Evolutionary conservation across 1,140 invertebrate species (phyloP).

Genomic region (Drosophila nigromelanica): DNA sequence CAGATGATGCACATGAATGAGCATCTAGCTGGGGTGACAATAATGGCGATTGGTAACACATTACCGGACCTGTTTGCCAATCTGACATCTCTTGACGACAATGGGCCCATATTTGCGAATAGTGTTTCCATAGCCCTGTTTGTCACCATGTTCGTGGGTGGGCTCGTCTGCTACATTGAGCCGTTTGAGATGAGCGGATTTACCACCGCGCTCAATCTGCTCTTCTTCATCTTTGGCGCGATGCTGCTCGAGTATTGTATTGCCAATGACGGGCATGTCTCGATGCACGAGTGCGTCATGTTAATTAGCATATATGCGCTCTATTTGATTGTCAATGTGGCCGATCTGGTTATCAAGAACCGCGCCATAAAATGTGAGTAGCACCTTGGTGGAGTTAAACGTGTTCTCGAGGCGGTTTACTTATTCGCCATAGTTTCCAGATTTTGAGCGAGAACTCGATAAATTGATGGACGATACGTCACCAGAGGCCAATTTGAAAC

Average conservation of each 20-base stretch:
- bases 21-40: background rate
- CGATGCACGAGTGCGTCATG: background rate
- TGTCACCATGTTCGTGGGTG: background rate
- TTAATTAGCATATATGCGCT: background rate
- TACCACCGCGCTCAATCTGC: background rate
- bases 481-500: too few species aligned
- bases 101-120: background rate
- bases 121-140: background rate
- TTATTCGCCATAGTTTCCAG: background rate
- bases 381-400: background rate
- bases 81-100: background rate
- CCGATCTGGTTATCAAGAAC: background rate
- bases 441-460: background rate
- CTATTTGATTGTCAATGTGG: background rate
- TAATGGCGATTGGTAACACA: background rate
- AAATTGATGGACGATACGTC: background rate
- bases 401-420: too few species aligned
- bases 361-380: background rate
- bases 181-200: background rate
- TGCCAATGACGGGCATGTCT: background rate
- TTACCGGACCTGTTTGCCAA: background rate
- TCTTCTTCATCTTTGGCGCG: background rate
- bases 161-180: background rate
- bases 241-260: background rate
- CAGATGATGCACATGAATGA: background rate